Evolutionary conservation across 2,888 invertebrate genomes (phyloP).

Genomic region (Hirtodrosophila duncani): DNA sequence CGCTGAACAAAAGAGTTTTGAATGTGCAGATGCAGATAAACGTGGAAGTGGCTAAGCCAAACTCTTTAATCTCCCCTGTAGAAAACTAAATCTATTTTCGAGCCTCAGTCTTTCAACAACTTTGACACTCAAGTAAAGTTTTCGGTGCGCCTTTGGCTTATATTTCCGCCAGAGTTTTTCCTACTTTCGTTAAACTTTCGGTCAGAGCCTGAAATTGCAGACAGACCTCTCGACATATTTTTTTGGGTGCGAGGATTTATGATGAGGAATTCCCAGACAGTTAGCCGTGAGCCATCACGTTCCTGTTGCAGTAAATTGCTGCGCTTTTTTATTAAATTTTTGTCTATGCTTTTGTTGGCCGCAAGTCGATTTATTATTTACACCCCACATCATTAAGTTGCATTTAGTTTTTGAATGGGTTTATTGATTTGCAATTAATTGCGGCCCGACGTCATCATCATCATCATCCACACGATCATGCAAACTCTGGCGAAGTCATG

Average conservation of each 20-base stretch:
- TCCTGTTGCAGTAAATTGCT: slow-evolving; percentile 43
- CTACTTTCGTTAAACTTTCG: slow-evolving; percentile 36
- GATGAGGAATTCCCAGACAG: slow-evolving; percentile 31
- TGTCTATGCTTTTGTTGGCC: slow-evolving; percentile 13
- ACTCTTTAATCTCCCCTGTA: no score
- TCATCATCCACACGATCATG: not conserved
- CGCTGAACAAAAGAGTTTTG: not conserved
- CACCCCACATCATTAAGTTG: slow-evolving; percentile 10
- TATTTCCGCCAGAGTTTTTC: slow-evolving; percentile 9
- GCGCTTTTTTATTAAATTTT: slow-evolving; percentile 39
- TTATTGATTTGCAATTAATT: slow-evolving; percentile 38
- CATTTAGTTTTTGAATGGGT: slow-evolving; percentile 23
- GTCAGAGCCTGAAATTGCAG: not conserved
- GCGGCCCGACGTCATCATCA: not conserved
- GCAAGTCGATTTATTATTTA: not conserved
- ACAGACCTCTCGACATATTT: no score
- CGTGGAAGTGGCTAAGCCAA: slow-evolving; percentile 1
- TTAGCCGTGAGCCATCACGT: slow-evolving; percentile 44
- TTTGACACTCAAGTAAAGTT: slow-evolving; percentile 42
- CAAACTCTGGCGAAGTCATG: not conserved
- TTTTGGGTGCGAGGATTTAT: slow-evolving; percentile 30
- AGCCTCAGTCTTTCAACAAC: slow-evolving; percentile 39
- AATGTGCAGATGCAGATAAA: not conserved
- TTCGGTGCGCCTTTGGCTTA: slow-evolving; percentile 19
- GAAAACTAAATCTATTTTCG: slow-evolving; percentile 27